Evolutionary conservation across 2,797 vertebrate genomes (phyloP), one percentile per base, ranked within the genome.

Genomic region (Nothura maculosa): DNA sequence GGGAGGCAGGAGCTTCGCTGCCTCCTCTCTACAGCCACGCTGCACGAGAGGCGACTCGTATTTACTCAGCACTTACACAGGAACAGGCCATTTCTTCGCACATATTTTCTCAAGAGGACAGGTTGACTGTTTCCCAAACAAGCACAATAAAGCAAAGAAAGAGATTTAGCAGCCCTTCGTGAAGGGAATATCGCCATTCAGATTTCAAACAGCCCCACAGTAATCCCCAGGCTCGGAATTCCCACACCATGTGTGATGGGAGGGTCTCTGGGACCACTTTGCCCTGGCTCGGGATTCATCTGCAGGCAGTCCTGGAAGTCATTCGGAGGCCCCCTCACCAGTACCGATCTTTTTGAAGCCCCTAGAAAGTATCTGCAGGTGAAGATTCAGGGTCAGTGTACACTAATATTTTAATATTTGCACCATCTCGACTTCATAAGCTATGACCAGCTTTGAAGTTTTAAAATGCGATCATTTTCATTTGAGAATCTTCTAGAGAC

Each of bases 391-490:
- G 92, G 86, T 86, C 94, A 85, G 36, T 19, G n/a, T 36, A 55
- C 61, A 57, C 24, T 60, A 86, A 64, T 81, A 87, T 82, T 90
- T 87, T 82, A 80, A 69, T 93, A 95, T 81, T 92, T 94, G 79
- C 66, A 85, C 73, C 81, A 92, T 75, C 73, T 67, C 3, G 0
- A 83, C 50, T 93, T 94, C 92, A 94, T 94, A 90, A 96, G 92
- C 83, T 89, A 81, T 45, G 82, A 74, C 27, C 57, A 85, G 64
- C 86, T 94, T 95, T 95, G 90, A 95, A 94, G 89, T 90, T 81
- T 63, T 12, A 84, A 70, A 74, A 69, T 14, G 40, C 40, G 34
- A 66, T 63, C 72, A 32, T 75, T 86, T 86, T 85, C 73, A 21
- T 50, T 32, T 66, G 70, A 86, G 60, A 73, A 60, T 50, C 38